Base-by-base conservation (phyloP, 2,888 invertebrate species). In the Erebia aethiops region DNA sequence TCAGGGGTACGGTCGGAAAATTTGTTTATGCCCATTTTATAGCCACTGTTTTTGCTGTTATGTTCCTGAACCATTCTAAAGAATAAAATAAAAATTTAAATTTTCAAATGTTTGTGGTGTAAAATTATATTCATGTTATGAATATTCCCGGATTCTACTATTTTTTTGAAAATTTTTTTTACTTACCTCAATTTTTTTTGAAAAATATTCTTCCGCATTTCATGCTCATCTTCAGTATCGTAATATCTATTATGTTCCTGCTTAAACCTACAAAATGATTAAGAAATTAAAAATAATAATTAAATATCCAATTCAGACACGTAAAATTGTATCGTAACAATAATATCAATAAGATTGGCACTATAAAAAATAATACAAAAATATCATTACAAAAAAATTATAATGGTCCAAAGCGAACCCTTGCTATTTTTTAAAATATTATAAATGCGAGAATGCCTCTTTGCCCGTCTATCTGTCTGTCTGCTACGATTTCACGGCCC, bases 1-100 rank as follows among this genome's bases (percentile, higher is more conserved):
- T 84, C 76, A 2, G 82, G 82, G 18, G 88, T 88, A 26, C 82
- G 85, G 67, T 91, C 91, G 58, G 89, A 80, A 52, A 91, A 87
- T n/a, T 88, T 77, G 72, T 89, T 91, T 13, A 91, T 75, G 1
- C 82, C 71, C 0, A 90, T 82, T 71, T 83, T 89, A 75, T 84
- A 91, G 2, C 84, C 81, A 26, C 82, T 78, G 35, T 89, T 86
- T 62, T 81, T 79, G 8, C 79, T 79, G 62, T 89, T 90, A 41
- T 77, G 82, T 13, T 77, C 74, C 5, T 77, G 72, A 2, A 90
- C 78, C 2, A 80, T 71, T 68, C 90, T 90, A 70, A 18, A 76
- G 74, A 13, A 56, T 56, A 11, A 21, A 21, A 52, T 52, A 52
- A 16, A 16, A 16, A 10, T 52, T 51, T n/a, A 21, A 21, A 21